Percentiles rank a stretch among this genome's conserved stretches.
These are phyloP conservation scores for Sarcophilus harrisii DNA, from an alignment of 2,797 vertebrate species.

Conservation along the genomic window DNA sequence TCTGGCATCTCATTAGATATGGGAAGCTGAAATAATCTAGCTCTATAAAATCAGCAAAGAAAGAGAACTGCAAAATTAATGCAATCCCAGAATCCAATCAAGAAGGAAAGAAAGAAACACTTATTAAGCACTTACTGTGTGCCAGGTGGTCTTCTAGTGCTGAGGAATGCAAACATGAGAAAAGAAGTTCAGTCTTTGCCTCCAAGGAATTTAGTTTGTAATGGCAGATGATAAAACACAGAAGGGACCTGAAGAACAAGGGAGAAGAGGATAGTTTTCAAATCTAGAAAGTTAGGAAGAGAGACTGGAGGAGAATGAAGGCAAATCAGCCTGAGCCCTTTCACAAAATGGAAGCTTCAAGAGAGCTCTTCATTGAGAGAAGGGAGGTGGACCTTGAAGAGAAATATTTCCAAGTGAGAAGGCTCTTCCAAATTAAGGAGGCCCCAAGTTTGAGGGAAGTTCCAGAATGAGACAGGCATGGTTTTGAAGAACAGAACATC, in stretches of 20 bases:
- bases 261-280: background rate
- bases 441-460: background rate
- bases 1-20: background rate
- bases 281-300: background rate
- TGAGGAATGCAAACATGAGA: background rate
- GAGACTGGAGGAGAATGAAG: background rate
- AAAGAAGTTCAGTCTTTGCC: background rate
- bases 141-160: background rate
- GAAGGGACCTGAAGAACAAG: background rate
- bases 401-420: background rate
- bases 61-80: background rate
- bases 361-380: background rate
- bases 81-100: background rate
- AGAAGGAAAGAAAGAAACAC: background rate
- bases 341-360: background rate
- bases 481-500: background rate
- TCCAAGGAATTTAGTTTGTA: background rate
- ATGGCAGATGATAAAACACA: background rate
- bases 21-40: background rate
- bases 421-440: background rate
- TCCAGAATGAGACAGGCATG: background rate
- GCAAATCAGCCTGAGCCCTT: background rate
- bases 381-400: background rate
- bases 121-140: background rate
- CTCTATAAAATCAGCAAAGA: background rate